phyloP scores from a whole-genome alignment of 2,888 invertebrate species.

The Calameuta filiformis region DNA sequence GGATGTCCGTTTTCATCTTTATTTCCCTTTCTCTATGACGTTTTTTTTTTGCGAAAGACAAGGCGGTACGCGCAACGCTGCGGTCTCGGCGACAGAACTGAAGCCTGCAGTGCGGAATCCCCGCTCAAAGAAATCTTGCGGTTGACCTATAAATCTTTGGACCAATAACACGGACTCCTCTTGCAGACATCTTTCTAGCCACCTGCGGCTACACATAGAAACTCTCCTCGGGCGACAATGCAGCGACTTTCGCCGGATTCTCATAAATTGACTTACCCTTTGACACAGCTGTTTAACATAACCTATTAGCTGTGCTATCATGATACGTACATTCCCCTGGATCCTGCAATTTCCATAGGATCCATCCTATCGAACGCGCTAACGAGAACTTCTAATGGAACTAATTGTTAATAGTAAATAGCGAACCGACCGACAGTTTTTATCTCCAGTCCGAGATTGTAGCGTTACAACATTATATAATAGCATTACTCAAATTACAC shows the following conservation, averaged over 20 bases:
- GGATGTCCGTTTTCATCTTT: background rate
- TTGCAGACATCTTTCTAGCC: background rate
- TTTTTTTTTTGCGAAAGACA: background rate
- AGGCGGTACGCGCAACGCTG: background rate
- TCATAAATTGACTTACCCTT: background rate
- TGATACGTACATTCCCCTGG: background rate
- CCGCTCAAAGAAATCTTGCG: background rate
- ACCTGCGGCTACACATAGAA: background rate
- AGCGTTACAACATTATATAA: background rate
- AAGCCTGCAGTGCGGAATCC: background rate
- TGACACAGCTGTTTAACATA: background rate
- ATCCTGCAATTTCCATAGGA: conserved; percentile 11
- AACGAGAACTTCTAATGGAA: background rate
- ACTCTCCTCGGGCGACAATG: background rate
- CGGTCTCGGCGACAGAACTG: background rate
- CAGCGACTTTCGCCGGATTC: background rate
- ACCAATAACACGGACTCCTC: background rate
- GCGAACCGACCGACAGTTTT: background rate
- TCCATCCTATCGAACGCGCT: background rate
- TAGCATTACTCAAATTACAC: background rate
- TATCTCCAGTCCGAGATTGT: background rate
- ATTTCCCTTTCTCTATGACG: background rate
- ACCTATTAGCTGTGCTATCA: background rate
- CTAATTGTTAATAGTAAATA: background rate
- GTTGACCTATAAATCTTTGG: background rate